phyloP scores from a whole-genome alignment of 92 coral and sea anemone species.

The Parazoanthus swiftii region DNA sequence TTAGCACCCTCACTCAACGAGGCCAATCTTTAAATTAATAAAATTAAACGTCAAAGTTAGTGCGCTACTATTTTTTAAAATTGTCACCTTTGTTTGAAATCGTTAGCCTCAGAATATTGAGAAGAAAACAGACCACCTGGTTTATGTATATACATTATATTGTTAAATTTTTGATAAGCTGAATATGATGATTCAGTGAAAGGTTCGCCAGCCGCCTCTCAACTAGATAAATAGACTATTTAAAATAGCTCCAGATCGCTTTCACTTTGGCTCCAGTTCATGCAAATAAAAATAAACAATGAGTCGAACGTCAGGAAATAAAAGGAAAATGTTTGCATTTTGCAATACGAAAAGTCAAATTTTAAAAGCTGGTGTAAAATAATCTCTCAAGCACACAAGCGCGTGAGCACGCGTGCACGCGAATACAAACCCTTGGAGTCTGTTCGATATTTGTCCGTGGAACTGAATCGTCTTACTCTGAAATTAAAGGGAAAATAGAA shows the following conservation, averaged over 20 bases:
- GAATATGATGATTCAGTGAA: slow-evolving; percentile 6
- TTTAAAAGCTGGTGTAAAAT: background rate
- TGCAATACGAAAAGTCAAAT: background rate
- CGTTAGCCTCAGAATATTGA: background rate
- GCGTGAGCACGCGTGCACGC: background rate
- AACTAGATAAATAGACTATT: background rate
- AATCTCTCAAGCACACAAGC: background rate
- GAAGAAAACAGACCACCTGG: background rate
- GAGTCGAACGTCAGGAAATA: background rate
- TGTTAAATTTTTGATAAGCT: background rate
- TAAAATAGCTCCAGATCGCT: slow-evolving; percentile 15
- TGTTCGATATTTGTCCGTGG: background rate
- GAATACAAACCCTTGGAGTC: background rate
- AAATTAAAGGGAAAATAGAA: background rate
- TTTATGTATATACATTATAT: too few relatives aligned
- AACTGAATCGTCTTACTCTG: background rate
- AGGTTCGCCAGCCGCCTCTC: background rate
- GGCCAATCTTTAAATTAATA: background rate
- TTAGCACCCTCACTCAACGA: background rate
- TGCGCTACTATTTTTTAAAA: background rate
- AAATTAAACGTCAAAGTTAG: background rate
- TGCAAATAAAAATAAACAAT: slow-evolving; percentile 12
- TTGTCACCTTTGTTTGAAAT: background rate
- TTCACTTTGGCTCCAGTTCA: background rate
- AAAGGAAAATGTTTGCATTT: slow-evolving; percentile 32